Conservation (phyloP, 2,888 invertebrate genomes). For the Dascillus cervinus region DNA sequence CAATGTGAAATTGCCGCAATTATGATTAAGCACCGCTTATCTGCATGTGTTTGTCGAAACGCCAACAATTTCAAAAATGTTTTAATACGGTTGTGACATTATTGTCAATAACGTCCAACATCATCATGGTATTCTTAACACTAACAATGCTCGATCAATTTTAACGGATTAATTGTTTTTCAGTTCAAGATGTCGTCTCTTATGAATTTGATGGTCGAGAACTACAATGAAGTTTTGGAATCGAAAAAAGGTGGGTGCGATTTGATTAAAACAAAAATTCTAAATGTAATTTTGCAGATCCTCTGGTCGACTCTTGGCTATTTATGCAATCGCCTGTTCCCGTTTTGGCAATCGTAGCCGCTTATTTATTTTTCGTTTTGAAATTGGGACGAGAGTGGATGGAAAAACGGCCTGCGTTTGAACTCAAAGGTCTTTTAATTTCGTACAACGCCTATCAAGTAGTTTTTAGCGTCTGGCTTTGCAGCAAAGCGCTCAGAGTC, state of each 20-base stretch:
- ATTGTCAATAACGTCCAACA: too few relatives aligned
- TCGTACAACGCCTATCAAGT: conserved; percentile 87
- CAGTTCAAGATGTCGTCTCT: conserved; percentile 41
- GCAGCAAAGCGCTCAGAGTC: conserved; percentile 35
- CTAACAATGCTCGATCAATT: too few relatives aligned
- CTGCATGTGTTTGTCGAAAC: too few relatives aligned
- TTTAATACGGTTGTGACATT: too few relatives aligned
- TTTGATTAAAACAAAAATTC: conserved; percentile 1
- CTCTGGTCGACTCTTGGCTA: conserved; percentile 67
- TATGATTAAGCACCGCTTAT: too few relatives aligned
- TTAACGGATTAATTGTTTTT: conserved; percentile 6
- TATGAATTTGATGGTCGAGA: conserved; percentile 45
- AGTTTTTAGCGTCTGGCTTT: conserved; percentile 69
- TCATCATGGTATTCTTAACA: too few relatives aligned
- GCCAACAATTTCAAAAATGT: too few relatives aligned
- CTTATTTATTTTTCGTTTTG: conserved; percentile 66
- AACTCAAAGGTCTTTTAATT: conserved; percentile 64
- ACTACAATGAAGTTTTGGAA: conserved; percentile 47
- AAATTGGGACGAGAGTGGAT: conserved; percentile 70
- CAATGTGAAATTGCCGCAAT: too few relatives aligned
- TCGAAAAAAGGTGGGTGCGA: conserved; percentile 42
- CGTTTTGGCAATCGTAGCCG: conserved; percentile 53
- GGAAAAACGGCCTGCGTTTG: conserved; percentile 65
- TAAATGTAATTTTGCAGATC: conserved; percentile 49
- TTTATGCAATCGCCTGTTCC: conserved; percentile 71